These are phyloP conservation scores for Pararge aegeria DNA, from an alignment of 1,140 invertebrate species.

Conservation along the genomic window DNA sequence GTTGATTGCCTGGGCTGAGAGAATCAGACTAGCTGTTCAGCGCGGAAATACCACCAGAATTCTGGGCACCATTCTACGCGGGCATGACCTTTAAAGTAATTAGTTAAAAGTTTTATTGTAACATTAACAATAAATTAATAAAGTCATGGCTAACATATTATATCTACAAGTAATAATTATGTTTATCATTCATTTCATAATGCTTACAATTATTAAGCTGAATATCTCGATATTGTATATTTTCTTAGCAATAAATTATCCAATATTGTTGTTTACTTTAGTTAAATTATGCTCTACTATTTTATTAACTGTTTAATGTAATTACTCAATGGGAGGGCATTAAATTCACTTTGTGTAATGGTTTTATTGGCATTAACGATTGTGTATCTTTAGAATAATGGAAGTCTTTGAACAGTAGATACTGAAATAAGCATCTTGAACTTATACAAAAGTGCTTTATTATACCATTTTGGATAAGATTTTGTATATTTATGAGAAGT, in stretches of 20 bases:
- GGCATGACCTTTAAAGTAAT: too few relatives aligned
- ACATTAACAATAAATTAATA: too few relatives aligned
- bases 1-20: too few relatives aligned
- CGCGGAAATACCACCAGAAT: too few relatives aligned
- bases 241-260: not conserved
- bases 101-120: too few relatives aligned
- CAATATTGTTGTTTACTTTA: conserved; percentile 8
- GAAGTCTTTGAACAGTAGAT: conserved; percentile 2
- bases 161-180: not conserved
- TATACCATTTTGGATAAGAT: not conserved
- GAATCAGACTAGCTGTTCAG: too few relatives aligned
- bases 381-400: conserved; percentile 11
- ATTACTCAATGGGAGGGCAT: conserved; percentile 8
- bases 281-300: conserved; percentile 2
- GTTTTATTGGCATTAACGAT: conserved; percentile 13
- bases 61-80: too few relatives aligned
- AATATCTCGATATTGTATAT: conserved; percentile 2
- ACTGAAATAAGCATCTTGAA: not conserved
- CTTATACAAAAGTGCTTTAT: not conserved
- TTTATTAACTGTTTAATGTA: conserved; percentile 10
- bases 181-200: not conserved
- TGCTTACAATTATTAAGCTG: not conserved
- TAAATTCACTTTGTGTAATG: conserved; percentile 18
- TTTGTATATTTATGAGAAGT: not conserved
- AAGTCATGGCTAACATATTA: too few relatives aligned